Percentiles rank a stretch among this genome's conserved stretches.
Evolutionary conservation across 2,113 vertebrate genomes (phyloP).

Genomic region (Suricata suricatta): DNA sequence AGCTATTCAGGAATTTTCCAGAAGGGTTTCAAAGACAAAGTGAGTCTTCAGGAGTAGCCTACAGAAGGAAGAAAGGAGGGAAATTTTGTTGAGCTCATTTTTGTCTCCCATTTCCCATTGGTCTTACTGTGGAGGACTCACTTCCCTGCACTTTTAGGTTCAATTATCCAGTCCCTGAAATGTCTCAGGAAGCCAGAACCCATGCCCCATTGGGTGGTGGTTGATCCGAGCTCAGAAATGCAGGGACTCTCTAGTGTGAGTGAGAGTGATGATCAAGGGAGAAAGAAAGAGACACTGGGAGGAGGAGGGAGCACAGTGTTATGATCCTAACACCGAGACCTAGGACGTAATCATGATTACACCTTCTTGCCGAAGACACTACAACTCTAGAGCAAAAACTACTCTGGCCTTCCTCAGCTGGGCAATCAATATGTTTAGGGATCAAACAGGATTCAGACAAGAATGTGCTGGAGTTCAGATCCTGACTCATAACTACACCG

Average conservation of each 20-base stretch:
- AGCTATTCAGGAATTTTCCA: neutral
- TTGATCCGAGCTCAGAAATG: neutral
- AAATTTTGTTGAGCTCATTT: neutral
- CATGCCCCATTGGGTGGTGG: neutral
- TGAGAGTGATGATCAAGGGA: neutral
- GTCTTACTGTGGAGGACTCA: neutral
- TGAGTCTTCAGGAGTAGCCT: neutral
- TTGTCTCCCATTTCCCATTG: neutral
- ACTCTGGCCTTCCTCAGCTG: neutral
- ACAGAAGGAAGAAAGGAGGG: neutral
- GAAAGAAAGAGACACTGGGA: neutral
- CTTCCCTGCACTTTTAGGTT: neutral
- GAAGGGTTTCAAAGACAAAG: neutral
- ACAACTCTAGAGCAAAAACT: neutral
- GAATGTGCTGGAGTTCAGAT: neutral
- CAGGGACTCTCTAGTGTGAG: too few relatives aligned
- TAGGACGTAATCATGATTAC: neutral
- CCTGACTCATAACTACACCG: conserved; percentile 33
- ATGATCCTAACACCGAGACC: neutral
- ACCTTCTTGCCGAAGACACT: neutral
- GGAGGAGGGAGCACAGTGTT: neutral
- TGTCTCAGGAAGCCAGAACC: neutral
- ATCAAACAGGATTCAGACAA: conserved; percentile 42
- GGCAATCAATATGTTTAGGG: neutral
- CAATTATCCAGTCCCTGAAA: neutral